Conservation (phyloP, 2,888 invertebrate species). For the Pterostichus madidus region DNA sequence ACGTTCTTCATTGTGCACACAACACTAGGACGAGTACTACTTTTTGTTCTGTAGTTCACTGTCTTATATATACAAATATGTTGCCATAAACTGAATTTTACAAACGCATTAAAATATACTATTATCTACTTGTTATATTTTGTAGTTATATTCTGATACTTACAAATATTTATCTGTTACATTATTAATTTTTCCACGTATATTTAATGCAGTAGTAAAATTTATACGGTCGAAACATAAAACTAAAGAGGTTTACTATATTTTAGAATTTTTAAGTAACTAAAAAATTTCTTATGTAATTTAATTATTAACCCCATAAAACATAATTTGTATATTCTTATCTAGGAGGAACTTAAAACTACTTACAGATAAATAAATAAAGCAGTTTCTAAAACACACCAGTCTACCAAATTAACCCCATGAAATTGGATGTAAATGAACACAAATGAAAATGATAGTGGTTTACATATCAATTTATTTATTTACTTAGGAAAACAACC, state of each 20-base stretch:
- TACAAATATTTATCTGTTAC: constrained; percentile 1
- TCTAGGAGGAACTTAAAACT: too few relatives aligned
- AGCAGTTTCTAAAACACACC: too few relatives aligned
- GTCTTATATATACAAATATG: not conserved
- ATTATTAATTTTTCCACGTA: not conserved
- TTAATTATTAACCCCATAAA: not conserved
- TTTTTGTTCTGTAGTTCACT: not conserved
- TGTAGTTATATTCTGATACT: not conserved
- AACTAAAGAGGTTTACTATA: not conserved
- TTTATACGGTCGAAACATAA: not conserved
- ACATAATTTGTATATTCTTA: too few relatives aligned
- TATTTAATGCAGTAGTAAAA: constrained; percentile 4
- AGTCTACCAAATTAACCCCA: not conserved
- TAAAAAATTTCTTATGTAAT: not conserved
- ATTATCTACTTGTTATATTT: not conserved
- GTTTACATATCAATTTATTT: constrained; percentile 66
- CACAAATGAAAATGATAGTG: not conserved
- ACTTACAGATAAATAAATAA: not conserved
- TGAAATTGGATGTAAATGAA: not conserved
- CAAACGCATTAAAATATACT: not conserved
- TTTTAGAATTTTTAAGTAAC: not conserved
- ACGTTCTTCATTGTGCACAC: not conserved
- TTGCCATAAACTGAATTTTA: not conserved
- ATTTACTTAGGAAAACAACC: constrained; percentile 62
- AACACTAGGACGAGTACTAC: not conserved